A percentile compares a stretch with the other conserved stretches of the same genome.
Evolutionary conservation across 2,113 vertebrate species (phyloP).

Genomic region (Collichthys lucidus): DNA sequence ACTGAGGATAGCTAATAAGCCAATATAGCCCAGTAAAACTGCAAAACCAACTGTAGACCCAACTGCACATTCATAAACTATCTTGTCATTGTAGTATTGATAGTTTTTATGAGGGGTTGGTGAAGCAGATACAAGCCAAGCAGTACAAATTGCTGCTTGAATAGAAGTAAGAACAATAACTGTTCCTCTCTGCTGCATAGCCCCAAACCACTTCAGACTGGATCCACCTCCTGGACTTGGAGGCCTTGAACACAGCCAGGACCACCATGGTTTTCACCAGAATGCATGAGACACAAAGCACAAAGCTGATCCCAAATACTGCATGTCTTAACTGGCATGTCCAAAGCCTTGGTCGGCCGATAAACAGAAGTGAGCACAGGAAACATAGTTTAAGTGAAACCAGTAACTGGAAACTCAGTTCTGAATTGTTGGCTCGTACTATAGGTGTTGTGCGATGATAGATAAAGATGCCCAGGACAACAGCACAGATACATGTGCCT

Average conservation of each 20-base stretch:
- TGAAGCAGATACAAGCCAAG: slow-evolving; percentile 56
- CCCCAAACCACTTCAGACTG: slow-evolving; percentile 19
- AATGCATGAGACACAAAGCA: slow-evolving; percentile 62
- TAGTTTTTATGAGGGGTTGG: slow-evolving; percentile 50
- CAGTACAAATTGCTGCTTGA: slow-evolving; percentile 18
- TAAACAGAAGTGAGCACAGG: slow-evolving; percentile 80
- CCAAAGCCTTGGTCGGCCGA: slow-evolving; percentile 30
- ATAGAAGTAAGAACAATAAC: slow-evolving; percentile 15
- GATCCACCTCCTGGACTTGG: slow-evolving; percentile 12
- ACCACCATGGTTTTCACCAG: slow-evolving; percentile 68
- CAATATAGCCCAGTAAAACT: slow-evolving; percentile 76
- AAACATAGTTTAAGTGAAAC: slow-evolving; percentile 79
- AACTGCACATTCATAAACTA: slow-evolving; percentile 39
- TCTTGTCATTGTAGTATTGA: slow-evolving; percentile 28
- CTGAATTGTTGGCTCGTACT: slow-evolving; percentile 76
- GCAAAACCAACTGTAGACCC: slow-evolving; percentile 76
- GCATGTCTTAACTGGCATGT: slow-evolving; percentile 60
- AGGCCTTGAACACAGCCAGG: slow-evolving; percentile 42
- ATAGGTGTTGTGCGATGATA: slow-evolving; percentile 64
- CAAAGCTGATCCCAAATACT: slow-evolving; percentile 62
- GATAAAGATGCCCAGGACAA: slow-evolving; percentile 39
- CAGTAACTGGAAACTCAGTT: slow-evolving; percentile 76
- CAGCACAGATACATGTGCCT: neutral
- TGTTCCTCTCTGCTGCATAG: slow-evolving; percentile 14
- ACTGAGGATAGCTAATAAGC: slow-evolving; percentile 73